A percentile compares a stretch with the other conserved stretches of the same genome.
Evolutionary conservation across 2,888 invertebrate species (phyloP).

Genomic region (Archaeoteleia sp.): DNA sequence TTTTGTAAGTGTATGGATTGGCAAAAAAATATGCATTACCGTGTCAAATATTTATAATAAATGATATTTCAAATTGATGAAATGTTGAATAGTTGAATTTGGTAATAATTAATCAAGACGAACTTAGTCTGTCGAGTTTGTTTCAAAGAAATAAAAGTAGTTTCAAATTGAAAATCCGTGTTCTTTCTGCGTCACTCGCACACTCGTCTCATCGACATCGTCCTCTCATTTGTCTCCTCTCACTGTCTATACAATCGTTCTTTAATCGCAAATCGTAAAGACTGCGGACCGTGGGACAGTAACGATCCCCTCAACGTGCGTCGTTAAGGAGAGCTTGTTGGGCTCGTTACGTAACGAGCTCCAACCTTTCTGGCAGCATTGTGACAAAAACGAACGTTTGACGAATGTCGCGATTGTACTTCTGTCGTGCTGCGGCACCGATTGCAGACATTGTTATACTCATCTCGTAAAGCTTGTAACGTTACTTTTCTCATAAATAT

Average conservation of each 20-base stretch:
- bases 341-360: conserved; percentile 52
- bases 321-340: conserved; percentile 53
- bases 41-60: too few species aligned
- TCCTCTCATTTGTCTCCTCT: conserved; percentile 41
- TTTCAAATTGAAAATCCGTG: too few species aligned
- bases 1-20: conserved; percentile 4
- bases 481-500: too few species aligned
- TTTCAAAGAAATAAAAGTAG: too few species aligned
- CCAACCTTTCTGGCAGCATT: conserved; percentile 35
- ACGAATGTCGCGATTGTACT: conserved; percentile 34
- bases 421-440: conserved; percentile 15
- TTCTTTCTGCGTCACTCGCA: conserved; percentile 15
- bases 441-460: conserved; percentile 47
- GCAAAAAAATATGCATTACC: background rate
- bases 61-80: too few species aligned
- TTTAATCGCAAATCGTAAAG: conserved; percentile 52
- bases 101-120: too few species aligned
- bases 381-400: conserved; percentile 44
- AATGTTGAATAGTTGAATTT: too few species aligned
- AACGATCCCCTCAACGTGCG: conserved; percentile 45
- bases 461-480: conserved; percentile 6
- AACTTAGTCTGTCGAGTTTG: too few species aligned
- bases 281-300: conserved; percentile 41
- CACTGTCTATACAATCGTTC: conserved; percentile 44
- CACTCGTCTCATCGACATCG: conserved; percentile 23